Evolutionary conservation across 2,113 vertebrate species (phyloP).

Genomic region (Bubalus kerabau): DNA sequence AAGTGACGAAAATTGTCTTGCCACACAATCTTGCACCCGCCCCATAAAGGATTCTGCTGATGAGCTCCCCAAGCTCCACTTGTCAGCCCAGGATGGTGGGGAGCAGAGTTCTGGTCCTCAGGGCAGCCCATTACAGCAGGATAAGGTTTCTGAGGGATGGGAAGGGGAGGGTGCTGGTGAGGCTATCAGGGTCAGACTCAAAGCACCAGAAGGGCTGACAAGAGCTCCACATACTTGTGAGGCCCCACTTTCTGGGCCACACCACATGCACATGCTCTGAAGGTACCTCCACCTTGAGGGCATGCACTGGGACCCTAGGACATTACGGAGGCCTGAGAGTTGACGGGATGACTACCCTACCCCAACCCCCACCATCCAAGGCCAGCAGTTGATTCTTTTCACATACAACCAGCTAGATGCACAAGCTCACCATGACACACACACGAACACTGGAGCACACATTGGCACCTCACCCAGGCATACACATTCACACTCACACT

Average conservation of each 20-base stretch:
- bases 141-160: neutral
- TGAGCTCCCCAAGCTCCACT: neutral
- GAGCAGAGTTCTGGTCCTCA: neutral
- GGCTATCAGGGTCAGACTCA: neutral
- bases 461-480: neutral
- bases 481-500: constrained; percentile 10
- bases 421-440: neutral
- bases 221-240: neutral
- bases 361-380: neutral
- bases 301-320: neutral
- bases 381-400: neutral
- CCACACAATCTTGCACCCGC: neutral
- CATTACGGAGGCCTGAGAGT: neutral
- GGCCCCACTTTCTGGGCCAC: neutral
- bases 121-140: neutral
- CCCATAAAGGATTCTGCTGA: neutral
- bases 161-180: neutral
- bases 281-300: neutral
- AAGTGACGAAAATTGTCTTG: neutral
- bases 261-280: neutral
- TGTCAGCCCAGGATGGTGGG: neutral
- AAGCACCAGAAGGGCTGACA: neutral
- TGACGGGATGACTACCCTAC: neutral
- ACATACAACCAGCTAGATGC: neutral
- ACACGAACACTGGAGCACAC: neutral